Percentiles rank a stretch among this genome's conserved stretches.
Evolutionary conservation across 2,797 vertebrate species (phyloP).

Genomic region (Hapalemur alaotrensis): DNA sequence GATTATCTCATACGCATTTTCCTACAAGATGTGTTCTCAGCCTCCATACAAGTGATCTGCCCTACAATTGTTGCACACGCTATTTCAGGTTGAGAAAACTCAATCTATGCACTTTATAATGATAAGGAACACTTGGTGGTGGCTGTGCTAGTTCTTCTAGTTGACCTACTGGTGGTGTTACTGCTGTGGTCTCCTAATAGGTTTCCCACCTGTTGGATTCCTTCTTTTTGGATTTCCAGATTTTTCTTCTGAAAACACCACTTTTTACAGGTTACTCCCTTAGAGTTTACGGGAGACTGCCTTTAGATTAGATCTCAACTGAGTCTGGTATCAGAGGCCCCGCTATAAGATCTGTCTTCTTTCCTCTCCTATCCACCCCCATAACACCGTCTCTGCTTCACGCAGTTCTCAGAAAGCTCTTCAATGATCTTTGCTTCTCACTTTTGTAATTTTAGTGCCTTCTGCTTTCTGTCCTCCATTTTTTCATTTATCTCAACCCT

Average conservation of each 20-base stretch:
- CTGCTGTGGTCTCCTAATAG: not conserved
- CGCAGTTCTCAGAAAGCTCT: not conserved
- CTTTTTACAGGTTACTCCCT: not conserved
- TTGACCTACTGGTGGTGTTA: too few species aligned
- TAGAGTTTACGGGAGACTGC: not conserved
- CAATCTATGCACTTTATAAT: not conserved
- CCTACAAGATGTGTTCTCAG: not conserved
- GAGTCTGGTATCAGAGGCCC: not conserved
- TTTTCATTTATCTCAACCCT: not conserved
- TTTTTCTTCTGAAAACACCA: not conserved
- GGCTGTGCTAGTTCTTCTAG: not conserved
- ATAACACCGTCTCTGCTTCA: not conserved
- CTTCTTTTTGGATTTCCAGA: not conserved
- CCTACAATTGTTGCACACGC: rapidly evolving
- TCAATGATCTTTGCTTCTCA: not conserved
- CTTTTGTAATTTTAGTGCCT: not conserved
- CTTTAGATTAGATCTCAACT: not conserved
- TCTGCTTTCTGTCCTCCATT: not conserved
- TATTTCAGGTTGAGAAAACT: not conserved
- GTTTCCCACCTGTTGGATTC: not conserved
- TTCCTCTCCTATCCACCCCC: not conserved
- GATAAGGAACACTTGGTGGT: not conserved
- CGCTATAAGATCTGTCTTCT: not conserved
- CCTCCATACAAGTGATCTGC: not conserved
- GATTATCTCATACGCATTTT: not conserved